A percentile compares a stretch with the other conserved stretches of the same genome.
Conservation (phyloP, 2,888 invertebrate species). For the Tenodera sinensis region DNA sequence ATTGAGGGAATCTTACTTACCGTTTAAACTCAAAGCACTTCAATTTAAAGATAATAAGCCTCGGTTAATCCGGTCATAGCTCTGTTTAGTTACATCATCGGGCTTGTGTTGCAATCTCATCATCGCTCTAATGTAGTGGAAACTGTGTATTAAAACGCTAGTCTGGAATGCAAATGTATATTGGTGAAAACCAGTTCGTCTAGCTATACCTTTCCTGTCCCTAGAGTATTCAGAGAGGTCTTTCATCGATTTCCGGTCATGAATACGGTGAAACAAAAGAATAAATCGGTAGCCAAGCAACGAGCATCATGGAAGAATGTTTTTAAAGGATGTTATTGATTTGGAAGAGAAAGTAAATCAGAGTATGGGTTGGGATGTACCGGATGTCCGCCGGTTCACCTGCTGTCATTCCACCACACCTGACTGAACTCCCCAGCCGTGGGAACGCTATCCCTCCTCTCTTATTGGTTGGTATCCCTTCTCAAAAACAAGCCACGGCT, state of each 20-base stretch:
- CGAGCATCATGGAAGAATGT: background rate
- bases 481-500: background rate
- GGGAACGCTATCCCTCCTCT: background rate
- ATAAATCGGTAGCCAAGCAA: background rate
- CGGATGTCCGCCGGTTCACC: constrained; percentile 20
- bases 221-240: background rate
- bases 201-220: background rate
- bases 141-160: too few relatives aligned
- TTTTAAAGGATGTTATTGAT: background rate
- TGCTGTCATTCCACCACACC: constrained; percentile 19
- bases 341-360: background rate
- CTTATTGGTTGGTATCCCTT: background rate
- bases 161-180: too few relatives aligned
- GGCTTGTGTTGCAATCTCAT: too few relatives aligned
- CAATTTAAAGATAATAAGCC: too few relatives aligned
- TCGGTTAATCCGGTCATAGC: too few relatives aligned
- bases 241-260: background rate
- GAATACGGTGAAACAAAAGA: background rate
- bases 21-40: too few relatives aligned
- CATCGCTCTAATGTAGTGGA: too few relatives aligned
- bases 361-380: background rate
- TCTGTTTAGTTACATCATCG: too few relatives aligned
- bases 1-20: too few relatives aligned
- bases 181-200: background rate
- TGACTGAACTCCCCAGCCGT: constrained; percentile 4